Evolutionary conservation across 2,113 vertebrate genomes (phyloP).

Genomic region (Clarias batrachus): DNA sequence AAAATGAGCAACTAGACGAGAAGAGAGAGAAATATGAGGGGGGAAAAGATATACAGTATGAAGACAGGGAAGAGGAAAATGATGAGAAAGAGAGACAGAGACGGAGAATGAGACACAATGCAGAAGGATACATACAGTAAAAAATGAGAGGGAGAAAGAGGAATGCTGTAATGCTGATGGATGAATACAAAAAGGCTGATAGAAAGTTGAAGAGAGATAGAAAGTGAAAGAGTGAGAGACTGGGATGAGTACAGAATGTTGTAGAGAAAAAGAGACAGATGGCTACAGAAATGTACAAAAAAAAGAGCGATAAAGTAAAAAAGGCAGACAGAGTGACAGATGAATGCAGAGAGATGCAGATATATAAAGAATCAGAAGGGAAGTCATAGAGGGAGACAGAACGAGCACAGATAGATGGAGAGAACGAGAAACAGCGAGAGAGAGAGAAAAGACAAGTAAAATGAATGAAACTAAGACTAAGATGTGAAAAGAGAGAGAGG

Average conservation of each 20-base stretch:
- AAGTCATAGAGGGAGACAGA: not conserved
- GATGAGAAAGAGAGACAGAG: not conserved
- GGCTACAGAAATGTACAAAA: not conserved
- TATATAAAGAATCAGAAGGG: not conserved
- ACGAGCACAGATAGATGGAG: not conserved
- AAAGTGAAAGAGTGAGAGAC: too few relatives aligned
- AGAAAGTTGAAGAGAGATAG: not conserved
- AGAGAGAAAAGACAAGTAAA: not conserved
- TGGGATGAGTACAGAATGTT: not conserved
- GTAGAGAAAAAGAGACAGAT: not conserved
- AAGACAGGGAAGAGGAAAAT: not conserved
- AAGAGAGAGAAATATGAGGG: not conserved
- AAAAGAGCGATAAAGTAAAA: not conserved
- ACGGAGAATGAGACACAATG: not conserved
- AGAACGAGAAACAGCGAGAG: not conserved
- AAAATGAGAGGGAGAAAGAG: not conserved
- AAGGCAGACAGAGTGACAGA: not conserved
- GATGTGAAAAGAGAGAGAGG: not conserved
- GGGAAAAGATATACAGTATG: not conserved
- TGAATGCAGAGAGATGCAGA: not conserved
- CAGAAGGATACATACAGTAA: not conserved
- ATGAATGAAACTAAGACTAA: not conserved
- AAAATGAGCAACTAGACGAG: not conserved
- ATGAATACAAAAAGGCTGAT: not conserved
- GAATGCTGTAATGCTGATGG: too few relatives aligned